phyloP scores from a whole-genome alignment of 2,113 vertebrate genomes.

The Sorex fumeus region DNA sequence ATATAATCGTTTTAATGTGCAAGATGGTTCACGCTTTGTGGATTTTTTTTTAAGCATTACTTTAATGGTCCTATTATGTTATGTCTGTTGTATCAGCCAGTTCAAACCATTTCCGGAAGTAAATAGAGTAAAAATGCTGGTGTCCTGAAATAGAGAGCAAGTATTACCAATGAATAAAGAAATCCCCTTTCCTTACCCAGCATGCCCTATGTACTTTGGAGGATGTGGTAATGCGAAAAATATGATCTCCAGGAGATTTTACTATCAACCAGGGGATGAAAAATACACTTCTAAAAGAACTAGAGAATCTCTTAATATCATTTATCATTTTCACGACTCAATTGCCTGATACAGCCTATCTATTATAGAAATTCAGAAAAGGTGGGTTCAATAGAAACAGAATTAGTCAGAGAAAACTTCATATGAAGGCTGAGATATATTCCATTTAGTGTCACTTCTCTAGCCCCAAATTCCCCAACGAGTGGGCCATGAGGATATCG shows the following conservation, averaged over 20 bases:
- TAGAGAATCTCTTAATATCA: not conserved
- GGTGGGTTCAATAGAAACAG: not conserved
- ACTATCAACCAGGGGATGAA: not conserved
- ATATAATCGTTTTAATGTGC: not conserved
- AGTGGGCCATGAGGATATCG: not conserved
- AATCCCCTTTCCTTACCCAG: conserved; percentile 41
- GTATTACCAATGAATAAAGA: conserved; percentile 66
- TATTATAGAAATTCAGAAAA: conserved; percentile 2
- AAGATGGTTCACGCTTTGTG: conserved; percentile 24
- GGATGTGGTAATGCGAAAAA: conserved; percentile 43
- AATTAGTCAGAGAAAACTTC: not conserved
- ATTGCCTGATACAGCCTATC: not conserved
- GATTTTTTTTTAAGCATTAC: not conserved
- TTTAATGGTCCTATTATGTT: conserved; percentile 39
- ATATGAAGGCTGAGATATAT: not conserved
- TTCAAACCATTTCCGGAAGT: not conserved
- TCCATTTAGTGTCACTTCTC: not conserved
- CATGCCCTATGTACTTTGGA: not conserved
- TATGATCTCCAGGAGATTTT: not conserved
- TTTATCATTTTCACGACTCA: not conserved
- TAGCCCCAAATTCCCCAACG: too few species aligned
- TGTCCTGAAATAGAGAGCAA: not conserved
- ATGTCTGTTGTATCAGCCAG: conserved; percentile 9
- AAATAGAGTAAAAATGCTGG: not conserved
- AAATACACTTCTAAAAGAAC: conserved; percentile 29